Percentiles rank a stretch among this genome's conserved stretches.
These are phyloP conservation scores for Chaetura pelagica DNA, from an alignment of 2,113 vertebrate genomes.

Conservation along the genomic window DNA sequence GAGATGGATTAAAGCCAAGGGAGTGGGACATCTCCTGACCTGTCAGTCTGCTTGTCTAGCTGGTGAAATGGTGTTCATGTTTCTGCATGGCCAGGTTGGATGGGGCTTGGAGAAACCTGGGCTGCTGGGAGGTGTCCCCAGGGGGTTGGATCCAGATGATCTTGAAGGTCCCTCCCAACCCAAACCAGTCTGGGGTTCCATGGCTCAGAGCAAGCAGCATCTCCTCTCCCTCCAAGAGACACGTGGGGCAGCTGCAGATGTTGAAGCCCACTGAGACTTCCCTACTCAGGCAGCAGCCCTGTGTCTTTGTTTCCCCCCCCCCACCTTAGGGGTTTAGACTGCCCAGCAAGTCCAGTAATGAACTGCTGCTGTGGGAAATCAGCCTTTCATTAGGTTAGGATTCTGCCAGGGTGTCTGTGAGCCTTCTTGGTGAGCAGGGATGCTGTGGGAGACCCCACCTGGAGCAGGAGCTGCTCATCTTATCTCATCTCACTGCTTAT, in stretches of 20 bases:
- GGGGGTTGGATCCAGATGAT: no score
- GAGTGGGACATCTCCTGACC: neutral
- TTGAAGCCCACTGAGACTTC: neutral
- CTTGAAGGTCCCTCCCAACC: no score
- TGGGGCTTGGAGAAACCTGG: no score
- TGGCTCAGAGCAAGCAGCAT: neutral
- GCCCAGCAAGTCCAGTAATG: conserved; percentile 64
- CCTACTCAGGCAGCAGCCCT: neutral
- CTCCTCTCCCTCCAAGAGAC: neutral
- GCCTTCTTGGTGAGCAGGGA: conserved; percentile 51
- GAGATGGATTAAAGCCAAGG: no score
- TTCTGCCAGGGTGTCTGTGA: conserved; percentile 38
- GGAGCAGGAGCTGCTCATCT: neutral
- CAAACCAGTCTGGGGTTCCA: no score
- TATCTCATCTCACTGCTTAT: no score
- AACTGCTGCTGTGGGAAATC: conserved; percentile 67
- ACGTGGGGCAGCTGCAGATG: neutral
- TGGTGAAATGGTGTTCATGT: no score
- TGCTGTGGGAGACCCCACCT: neutral
- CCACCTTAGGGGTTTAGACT: conserved; percentile 46
- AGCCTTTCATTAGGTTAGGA: conserved; percentile 73
- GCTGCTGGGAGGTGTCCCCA: no score
- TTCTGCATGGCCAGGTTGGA: no score
- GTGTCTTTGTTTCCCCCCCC: neutral
- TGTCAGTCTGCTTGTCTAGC: neutral